Percentiles rank a stretch among this genome's conserved stretches.
phyloP scores from a whole-genome alignment of 92 coral and sea anemone species.

The Parazoanthus darwini region DNA sequence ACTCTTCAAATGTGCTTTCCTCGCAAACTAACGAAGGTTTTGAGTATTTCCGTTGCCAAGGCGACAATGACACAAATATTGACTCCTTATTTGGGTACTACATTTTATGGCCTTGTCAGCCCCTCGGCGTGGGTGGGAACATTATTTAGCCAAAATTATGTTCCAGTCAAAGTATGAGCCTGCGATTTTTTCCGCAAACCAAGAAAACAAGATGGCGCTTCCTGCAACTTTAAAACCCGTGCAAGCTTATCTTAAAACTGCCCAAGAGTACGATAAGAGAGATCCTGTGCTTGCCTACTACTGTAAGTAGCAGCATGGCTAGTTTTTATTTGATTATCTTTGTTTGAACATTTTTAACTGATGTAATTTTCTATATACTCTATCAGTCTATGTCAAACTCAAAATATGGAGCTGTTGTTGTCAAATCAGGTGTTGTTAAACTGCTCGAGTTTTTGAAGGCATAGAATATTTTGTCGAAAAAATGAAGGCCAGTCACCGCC shows the following conservation, averaged over 20 bases:
- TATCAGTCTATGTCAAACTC: no score
- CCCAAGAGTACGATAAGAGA: conserved; percentile 93
- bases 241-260: conserved; percentile 83
- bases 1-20: not conserved
- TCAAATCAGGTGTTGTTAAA: not conserved
- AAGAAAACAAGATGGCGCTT: conserved; percentile 69
- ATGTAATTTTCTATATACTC: conserved; percentile 17
- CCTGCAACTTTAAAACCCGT: conserved; percentile 80
- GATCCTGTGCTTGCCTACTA: conserved; percentile 91
- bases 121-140: not conserved
- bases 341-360: not conserved
- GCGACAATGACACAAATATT: conserved; percentile 28
- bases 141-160: not conserved
- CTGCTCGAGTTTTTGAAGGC: not conserved
- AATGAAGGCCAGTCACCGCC: no score
- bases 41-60: conserved; percentile 37
- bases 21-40: conserved; percentile 34
- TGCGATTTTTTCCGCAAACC: conserved; percentile 12
- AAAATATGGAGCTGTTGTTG: not conserved
- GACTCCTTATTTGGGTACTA: conserved; percentile 21
- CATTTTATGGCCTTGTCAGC: conserved; percentile 43
- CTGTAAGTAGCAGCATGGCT: conserved; percentile 65
- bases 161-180: conserved; percentile 33
- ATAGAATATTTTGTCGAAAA: no score
- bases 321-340: not conserved